These are phyloP conservation scores for Scaptomyza caliginosa DNA, from an alignment of 2,888 invertebrate genomes.

Conservation along the genomic window DNA sequence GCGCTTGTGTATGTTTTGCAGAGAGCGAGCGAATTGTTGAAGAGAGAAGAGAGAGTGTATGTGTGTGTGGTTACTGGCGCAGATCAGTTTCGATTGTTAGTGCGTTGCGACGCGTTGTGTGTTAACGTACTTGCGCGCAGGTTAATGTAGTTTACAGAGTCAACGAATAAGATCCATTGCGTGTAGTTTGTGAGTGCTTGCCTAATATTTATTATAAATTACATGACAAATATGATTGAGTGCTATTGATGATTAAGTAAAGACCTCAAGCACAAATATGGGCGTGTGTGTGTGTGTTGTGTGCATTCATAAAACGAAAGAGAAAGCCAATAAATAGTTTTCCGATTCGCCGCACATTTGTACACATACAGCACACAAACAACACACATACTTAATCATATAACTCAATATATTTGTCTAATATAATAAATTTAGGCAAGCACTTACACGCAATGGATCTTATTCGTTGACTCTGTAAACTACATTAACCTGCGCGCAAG, in stretches of 20 bases:
- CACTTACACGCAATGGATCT: constrained; percentile 28
- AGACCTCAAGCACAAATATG: constrained; percentile 1
- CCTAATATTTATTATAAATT: constrained; percentile 38
- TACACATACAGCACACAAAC: constrained; percentile 12
- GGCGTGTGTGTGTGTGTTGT: not conserved
- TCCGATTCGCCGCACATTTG: constrained; percentile 32
- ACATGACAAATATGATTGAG: constrained; percentile 19
- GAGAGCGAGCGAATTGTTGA: constrained; percentile 22
- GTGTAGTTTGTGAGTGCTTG: constrained; percentile 33
- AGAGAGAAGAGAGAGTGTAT: constrained; percentile 1
- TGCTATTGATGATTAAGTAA: constrained; percentile 22
- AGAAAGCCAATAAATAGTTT: constrained; percentile 48
- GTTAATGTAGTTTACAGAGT: constrained; percentile 35
- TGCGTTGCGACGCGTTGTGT: constrained; percentile 42
- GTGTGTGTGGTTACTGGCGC: constrained; percentile 28
- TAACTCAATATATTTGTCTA: no score
- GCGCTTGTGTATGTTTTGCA: constrained; percentile 4
- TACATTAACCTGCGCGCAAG: constrained; percentile 33
- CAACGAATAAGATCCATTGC: constrained; percentile 19
- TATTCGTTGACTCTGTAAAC: constrained; percentile 20
- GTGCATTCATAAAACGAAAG: constrained; percentile 21
- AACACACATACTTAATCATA: constrained; percentile 15
- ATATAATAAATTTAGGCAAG: constrained; percentile 36
- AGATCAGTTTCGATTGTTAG: constrained; percentile 58
- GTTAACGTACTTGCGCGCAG: constrained; percentile 23